A percentile compares a stretch with the other conserved stretches of the same genome.
Evolutionary conservation across 2,797 vertebrate genomes (phyloP).

Genomic region (Synaphobranchus kaupii): DNA sequence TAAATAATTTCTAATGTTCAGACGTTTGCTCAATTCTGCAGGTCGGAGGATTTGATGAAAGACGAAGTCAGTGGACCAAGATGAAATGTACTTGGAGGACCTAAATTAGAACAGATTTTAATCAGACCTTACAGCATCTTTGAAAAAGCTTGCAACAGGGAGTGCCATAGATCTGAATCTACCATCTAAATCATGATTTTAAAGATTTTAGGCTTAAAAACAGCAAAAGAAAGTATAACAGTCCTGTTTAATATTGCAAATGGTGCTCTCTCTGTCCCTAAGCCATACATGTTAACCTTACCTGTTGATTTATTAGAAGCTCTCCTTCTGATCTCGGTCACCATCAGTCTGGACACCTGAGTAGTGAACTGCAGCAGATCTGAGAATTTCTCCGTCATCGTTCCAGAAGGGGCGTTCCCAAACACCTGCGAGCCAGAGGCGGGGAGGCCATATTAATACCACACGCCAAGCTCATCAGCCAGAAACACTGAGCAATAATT

Average conservation of each 20-base stretch:
- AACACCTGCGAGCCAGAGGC: constrained; percentile 78
- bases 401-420: constrained; percentile 91
- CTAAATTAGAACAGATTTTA: neutral
- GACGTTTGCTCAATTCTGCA: neutral
- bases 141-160: neutral
- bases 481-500: too few species aligned
- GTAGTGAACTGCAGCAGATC: constrained; percentile 99
- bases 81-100: neutral
- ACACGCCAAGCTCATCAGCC: neutral
- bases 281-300: constrained; percentile 49
- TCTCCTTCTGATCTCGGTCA: constrained; percentile 95
- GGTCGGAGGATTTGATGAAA: neutral
- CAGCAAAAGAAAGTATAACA: neutral
- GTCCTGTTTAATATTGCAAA: neutral
- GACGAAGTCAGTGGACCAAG: neutral
- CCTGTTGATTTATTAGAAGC: constrained; percentile 99
- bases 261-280: neutral
- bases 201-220: neutral
- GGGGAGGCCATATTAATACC: neutral
- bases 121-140: neutral
- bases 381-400: constrained; percentile 97
- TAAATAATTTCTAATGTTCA: neutral
- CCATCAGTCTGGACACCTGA: constrained; percentile 97
- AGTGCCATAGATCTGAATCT: neutral
- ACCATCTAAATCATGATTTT: neutral